A percentile compares a stretch with the other conserved stretches of the same genome.
phyloP scores from a whole-genome alignment of 2,797 vertebrate genomes.

The Ataeniobius toweri region DNA sequence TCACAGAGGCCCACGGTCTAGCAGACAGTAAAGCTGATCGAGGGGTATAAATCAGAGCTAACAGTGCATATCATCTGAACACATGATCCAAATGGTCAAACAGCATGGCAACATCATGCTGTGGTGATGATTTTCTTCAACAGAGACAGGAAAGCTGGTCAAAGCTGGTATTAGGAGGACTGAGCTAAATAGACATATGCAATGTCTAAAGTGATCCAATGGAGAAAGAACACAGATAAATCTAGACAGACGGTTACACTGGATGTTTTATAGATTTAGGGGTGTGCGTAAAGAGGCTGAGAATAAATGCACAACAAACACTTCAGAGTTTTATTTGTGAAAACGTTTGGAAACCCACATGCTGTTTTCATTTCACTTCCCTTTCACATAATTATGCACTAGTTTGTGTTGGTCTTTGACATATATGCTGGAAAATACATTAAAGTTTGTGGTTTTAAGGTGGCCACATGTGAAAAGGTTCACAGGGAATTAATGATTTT shows the following conservation, averaged over 20 bases:
- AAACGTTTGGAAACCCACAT: background rate
- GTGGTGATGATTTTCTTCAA: background rate
- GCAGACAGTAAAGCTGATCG: no score
- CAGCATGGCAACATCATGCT: background rate
- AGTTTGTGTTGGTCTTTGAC: background rate
- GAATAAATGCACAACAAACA: background rate
- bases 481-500: no score
- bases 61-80: no score
- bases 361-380: background rate
- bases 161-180: background rate
- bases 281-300: background rate
- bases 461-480: no score
- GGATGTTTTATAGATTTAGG: background rate
- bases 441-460: background rate
- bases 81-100: no score
- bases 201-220: background rate
- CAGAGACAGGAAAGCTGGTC: background rate
- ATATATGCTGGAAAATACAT: no score
- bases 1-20: no score
- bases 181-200: background rate
- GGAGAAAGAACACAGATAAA: background rate
- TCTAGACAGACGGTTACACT: background rate
- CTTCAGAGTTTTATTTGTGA: background rate
- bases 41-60: no score
- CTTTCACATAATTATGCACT: background rate